Conservation (phyloP, 1,140 invertebrate genomes). For the Anastatus disparis region DNA sequence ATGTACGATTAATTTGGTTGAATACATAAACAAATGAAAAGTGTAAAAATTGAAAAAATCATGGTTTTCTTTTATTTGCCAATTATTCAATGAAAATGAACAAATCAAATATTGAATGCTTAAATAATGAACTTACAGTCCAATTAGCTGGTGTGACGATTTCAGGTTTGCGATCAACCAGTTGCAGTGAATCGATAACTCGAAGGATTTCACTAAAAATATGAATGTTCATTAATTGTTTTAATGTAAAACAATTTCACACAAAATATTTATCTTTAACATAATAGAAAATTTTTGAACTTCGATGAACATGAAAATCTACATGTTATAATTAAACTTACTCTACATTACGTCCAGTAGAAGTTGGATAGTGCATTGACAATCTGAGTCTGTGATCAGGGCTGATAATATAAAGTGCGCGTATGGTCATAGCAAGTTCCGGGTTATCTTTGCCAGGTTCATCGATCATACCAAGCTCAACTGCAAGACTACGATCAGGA, state of each 20-base stretch:
- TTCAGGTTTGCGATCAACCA: slow-evolving; percentile 77
- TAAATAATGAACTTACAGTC: slow-evolving; percentile 77
- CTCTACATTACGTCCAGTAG: slow-evolving; percentile 92
- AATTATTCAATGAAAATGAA: too few relatives aligned
- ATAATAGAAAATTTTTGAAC: too few relatives aligned
- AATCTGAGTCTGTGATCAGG: slow-evolving; percentile 87
- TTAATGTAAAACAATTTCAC: too few relatives aligned
- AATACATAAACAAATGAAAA: too few relatives aligned
- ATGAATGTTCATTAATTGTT: too few relatives aligned
- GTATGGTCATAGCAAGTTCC: slow-evolving; percentile 79
- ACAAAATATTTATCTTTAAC: too few relatives aligned
- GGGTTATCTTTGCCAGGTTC: slow-evolving; percentile 70
- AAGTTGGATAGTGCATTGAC: slow-evolving; percentile 90
- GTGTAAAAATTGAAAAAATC: too few relatives aligned
- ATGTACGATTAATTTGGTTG: too few relatives aligned
- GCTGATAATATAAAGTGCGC: slow-evolving; percentile 89
- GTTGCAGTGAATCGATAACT: slow-evolving; percentile 87
- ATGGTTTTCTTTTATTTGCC: too few relatives aligned
- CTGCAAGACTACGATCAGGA: slow-evolving; percentile 79
- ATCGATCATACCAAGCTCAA: slow-evolving; percentile 88
- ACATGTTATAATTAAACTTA: too few relatives aligned
- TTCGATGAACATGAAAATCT: too few relatives aligned
- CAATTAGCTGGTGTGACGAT: slow-evolving; percentile 89
- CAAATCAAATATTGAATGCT: too few relatives aligned
- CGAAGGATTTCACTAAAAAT: slow-evolving; percentile 87